phyloP scores from a whole-genome alignment of 2,888 invertebrate genomes.

The Tineola bisselliella region DNA sequence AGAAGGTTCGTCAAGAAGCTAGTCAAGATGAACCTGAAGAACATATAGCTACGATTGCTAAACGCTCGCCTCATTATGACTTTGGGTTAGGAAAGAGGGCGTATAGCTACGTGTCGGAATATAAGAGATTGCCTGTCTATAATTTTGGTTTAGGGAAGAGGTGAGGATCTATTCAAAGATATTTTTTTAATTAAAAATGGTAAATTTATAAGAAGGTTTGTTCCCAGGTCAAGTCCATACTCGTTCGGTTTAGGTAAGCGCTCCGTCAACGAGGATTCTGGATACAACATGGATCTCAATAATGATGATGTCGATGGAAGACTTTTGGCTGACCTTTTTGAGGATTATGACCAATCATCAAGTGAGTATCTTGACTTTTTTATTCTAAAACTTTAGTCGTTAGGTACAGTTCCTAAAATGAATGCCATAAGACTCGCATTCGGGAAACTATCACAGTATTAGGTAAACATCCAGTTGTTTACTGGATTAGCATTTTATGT shows the following conservation, averaged over 20 bases:
- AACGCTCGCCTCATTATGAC: slow-evolving; percentile 62
- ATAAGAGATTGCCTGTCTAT: slow-evolving; percentile 68
- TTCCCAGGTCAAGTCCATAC: slow-evolving; percentile 43
- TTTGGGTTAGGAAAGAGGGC: slow-evolving; percentile 65
- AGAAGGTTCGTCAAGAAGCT: slow-evolving; percentile 19
- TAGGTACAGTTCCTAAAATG: too few relatives aligned
- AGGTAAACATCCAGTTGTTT: too few relatives aligned
- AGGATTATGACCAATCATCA: slow-evolving; percentile 47
- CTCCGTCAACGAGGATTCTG: slow-evolving; percentile 54
- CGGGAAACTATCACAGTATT: too few relatives aligned
- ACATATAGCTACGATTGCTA: slow-evolving; percentile 33
- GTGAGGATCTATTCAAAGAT: too few relatives aligned
- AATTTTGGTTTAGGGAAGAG: slow-evolving; percentile 71
- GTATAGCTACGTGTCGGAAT: slow-evolving; percentile 72
- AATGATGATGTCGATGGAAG: slow-evolving; percentile 40
- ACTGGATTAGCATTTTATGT: too few relatives aligned
- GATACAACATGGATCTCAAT: slow-evolving; percentile 34
- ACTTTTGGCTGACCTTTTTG: slow-evolving; percentile 42
- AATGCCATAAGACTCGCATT: too few relatives aligned
- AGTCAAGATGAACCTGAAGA: slow-evolving; percentile 17
- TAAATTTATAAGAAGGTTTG: too few relatives aligned
- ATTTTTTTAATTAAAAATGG: too few relatives aligned
- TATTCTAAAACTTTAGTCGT: too few relatives aligned
- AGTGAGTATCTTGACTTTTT: slow-evolving; percentile 22
- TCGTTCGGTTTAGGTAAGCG: slow-evolving; percentile 57